Percentiles rank a stretch among this genome's conserved stretches.
Conservation (phyloP, 2,888 invertebrate genomes). For the Alitta virens region DNA sequence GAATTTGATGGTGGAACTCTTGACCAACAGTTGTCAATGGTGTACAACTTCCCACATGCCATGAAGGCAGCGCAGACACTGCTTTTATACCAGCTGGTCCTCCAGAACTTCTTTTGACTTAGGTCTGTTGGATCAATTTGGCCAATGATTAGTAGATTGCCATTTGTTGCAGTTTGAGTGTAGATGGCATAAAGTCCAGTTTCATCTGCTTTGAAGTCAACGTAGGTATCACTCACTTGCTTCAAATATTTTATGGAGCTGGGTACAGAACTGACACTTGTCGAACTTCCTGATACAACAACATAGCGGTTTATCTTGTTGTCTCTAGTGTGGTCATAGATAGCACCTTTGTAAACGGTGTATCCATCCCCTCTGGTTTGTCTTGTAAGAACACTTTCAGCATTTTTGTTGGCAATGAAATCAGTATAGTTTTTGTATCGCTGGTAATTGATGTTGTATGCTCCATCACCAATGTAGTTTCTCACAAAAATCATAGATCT, state of each 20-base stretch:
- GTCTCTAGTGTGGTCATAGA: neutral
- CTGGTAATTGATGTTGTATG: neutral
- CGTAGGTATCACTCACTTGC: neutral
- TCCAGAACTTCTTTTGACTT: neutral
- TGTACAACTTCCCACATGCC: constrained; percentile 17
- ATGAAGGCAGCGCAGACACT: constrained; percentile 13
- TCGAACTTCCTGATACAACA: neutral
- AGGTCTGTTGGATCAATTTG: neutral
- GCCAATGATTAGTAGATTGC: constrained; percentile 4
- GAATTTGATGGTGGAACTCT: neutral
- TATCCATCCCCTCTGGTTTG: neutral
- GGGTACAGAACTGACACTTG: neutral
- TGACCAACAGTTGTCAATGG: constrained; percentile 6
- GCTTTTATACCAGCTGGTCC: neutral
- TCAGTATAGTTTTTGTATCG: neutral
- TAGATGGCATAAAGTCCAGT: constrained; percentile 1
- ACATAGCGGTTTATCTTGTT: neutral
- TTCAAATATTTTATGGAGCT: neutral
- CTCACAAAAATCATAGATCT: neutral
- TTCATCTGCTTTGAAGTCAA: constrained; percentile 10
- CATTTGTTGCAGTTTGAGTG: neutral
- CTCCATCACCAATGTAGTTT: neutral
- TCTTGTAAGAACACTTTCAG: neutral
- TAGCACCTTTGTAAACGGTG: neutral
- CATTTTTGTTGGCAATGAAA: neutral